A percentile compares a stretch with the other conserved stretches of the same genome.
phyloP scores from a whole-genome alignment of 2,797 vertebrate genomes.

The Synaphobranchus kaupii region DNA sequence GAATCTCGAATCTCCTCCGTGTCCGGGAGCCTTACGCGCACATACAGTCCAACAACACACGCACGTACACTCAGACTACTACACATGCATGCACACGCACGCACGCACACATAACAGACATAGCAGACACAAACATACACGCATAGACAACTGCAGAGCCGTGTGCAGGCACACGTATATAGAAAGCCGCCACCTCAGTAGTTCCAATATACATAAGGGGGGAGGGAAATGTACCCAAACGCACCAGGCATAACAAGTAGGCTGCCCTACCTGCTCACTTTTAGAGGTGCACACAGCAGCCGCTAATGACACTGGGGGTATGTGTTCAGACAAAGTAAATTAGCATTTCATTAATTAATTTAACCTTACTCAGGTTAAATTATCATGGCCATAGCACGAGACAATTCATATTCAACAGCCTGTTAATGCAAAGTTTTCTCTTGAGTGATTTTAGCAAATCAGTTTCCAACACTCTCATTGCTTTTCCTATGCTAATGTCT shows the following conservation, averaged over 20 bases:
- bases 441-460: neutral
- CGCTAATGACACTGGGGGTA: neutral
- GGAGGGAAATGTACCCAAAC: neutral
- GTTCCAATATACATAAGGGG: neutral
- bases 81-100: neutral
- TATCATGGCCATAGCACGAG: neutral
- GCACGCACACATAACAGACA: neutral
- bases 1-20: neutral
- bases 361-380: neutral
- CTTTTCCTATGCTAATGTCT: neutral
- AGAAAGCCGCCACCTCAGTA: neutral
- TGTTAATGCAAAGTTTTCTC: neutral
- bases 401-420: neutral
- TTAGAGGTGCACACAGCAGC: neutral
- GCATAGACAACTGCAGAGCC: neutral
- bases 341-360: neutral
- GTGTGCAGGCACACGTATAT: neutral
- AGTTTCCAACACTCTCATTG: neutral
- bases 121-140: neutral
- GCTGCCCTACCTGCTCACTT: neutral
- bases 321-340: neutral
- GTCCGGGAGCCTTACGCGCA: neutral
- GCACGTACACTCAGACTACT: neutral
- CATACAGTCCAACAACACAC: neutral
- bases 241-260: neutral